phyloP scores from a whole-genome alignment of 2,888 invertebrate species.

The Cataglyphis rosenhaueri region DNA sequence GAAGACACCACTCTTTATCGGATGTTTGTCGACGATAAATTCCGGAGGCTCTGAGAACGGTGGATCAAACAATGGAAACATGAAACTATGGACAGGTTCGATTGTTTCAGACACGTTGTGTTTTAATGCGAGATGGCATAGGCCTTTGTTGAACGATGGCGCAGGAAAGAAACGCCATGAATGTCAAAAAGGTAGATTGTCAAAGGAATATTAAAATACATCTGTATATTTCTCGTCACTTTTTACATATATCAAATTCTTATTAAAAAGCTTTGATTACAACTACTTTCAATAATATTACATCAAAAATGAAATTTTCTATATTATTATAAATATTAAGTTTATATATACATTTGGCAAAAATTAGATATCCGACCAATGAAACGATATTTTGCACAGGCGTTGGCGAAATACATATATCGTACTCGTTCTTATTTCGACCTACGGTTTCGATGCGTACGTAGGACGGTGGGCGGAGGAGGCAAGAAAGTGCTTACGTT shows the following conservation, averaged over 20 bases:
- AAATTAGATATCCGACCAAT: background rate
- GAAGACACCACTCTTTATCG: conserved; percentile 71
- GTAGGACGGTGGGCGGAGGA: conserved; percentile 69
- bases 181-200: conserved; percentile 41
- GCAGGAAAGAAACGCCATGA: conserved; percentile 32
- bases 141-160: conserved; percentile 10
- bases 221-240: background rate
- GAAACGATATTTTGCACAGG: background rate
- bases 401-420: background rate
- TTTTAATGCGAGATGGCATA: conserved; percentile 63
- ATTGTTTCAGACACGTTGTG: conserved; percentile 63
- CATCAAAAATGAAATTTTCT: background rate
- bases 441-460: conserved; percentile 62
- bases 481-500: conserved; percentile 50
- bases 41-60: conserved; percentile 54
- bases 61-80: conserved; percentile 72
- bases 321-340: background rate
- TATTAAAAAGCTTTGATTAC: conserved; percentile 4
- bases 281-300: background rate
- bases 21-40: conserved; percentile 67
- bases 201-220: conserved; percentile 47
- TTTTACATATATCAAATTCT: conserved; percentile 12
- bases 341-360: background rate
- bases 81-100: conserved; percentile 63
- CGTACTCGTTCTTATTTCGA: conserved; percentile 55